These are phyloP conservation scores for Pangasius djambal DNA, from an alignment of 2,797 vertebrate species.

Conservation along the genomic window DNA sequence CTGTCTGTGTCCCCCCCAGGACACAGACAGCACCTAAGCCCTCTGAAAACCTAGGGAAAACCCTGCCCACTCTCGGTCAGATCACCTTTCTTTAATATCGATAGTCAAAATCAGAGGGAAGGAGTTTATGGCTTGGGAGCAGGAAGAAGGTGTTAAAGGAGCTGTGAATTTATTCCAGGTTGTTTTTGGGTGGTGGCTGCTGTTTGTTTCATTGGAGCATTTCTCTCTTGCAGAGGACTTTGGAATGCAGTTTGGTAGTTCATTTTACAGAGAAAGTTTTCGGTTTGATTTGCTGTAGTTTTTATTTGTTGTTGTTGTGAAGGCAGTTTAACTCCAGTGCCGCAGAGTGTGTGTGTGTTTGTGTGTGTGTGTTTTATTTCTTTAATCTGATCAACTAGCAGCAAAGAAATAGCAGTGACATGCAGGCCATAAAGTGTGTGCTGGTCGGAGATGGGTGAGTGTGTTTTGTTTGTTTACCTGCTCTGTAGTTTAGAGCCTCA, in stretches of 20 bases:
- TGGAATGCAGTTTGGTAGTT: conserved; percentile 36
- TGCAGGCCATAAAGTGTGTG: conserved; percentile 99
- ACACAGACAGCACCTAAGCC: too few relatives aligned
- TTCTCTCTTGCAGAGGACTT: conserved; percentile 20
- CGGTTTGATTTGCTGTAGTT: not conserved
- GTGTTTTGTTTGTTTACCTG: not conserved
- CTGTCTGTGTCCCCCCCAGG: too few relatives aligned
- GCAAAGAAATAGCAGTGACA: conserved; percentile 62
- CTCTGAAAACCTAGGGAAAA: too few relatives aligned
- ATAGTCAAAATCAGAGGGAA: not conserved
- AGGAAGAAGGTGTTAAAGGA: not conserved
- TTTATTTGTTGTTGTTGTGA: not conserved
- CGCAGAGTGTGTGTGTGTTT: not conserved
- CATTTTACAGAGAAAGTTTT: conserved; percentile 50
- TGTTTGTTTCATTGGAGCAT: conserved; percentile 61
- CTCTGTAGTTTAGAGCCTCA: not conserved
- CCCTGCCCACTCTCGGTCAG: too few relatives aligned
- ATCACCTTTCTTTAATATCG: too few relatives aligned
- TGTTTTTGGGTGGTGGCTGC: conserved; percentile 83
- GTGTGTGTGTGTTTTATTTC: not conserved
- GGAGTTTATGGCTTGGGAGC: not conserved
- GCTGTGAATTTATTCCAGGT: conserved; percentile 1
- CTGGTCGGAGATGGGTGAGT: conserved; percentile 98
- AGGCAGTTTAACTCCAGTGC: not conserved
- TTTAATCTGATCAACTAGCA: conserved; percentile 37